These are phyloP conservation scores for Caenorhabditis sp. DNA, from an alignment of 2,888 invertebrate species.

Conservation along the genomic window DNA sequence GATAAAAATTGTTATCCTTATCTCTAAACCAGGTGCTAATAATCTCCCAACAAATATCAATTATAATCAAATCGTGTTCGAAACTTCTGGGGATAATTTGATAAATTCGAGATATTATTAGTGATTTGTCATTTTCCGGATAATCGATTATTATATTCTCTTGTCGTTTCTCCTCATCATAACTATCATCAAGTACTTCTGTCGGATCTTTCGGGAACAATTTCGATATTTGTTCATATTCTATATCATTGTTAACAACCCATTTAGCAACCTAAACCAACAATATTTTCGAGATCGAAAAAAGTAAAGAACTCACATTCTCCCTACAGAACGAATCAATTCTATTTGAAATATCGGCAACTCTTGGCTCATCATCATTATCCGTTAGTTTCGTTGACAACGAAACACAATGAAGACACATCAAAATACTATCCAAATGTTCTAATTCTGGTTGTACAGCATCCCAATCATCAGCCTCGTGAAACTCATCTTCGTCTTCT, in stretches of 20 bases:
- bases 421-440: constrained; percentile 33
- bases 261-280: constrained; percentile 24
- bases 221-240: constrained; percentile 12
- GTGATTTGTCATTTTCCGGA: constrained; percentile 11
- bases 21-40: constrained; percentile 48
- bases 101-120: constrained; percentile 15
- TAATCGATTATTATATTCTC: constrained; percentile 27
- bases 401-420: constrained; percentile 31
- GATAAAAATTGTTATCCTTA: constrained; percentile 23
- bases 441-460: constrained; percentile 32
- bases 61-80: constrained; percentile 35
- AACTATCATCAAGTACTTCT: constrained; percentile 19
- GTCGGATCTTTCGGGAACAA: constrained; percentile 29
- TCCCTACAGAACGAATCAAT: constrained; percentile 35
- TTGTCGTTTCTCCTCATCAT: constrained; percentile 22
- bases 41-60: constrained; percentile 59
- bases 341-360: constrained; percentile 19
- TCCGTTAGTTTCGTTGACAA: constrained; percentile 9
- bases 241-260: constrained; percentile 18
- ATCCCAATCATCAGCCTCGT: constrained; percentile 24
- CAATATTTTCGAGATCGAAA: too few species aligned
- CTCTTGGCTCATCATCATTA: constrained; percentile 4
- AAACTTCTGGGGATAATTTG: constrained; percentile 34
- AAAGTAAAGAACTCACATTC: constrained; percentile 17
- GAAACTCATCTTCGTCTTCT: constrained; percentile 7